Evolutionary conservation across 2,113 vertebrate species (phyloP).

Genomic region (Ceyx melanurus): DNA sequence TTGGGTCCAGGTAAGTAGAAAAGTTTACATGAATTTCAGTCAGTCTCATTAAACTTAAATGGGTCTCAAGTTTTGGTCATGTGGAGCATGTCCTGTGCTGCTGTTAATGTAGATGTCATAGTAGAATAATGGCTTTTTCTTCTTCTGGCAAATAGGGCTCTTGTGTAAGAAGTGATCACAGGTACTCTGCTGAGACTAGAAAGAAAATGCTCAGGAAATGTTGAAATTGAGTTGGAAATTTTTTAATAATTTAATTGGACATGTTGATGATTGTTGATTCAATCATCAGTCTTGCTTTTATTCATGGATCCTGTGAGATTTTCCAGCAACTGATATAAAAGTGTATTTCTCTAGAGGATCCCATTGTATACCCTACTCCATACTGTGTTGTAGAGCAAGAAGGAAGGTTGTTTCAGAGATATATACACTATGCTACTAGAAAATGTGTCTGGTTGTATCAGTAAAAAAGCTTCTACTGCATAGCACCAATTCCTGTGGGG

Average conservation of each 20-base stretch:
- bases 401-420: background rate
- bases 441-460: background rate
- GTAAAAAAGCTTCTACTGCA: background rate
- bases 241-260: no score
- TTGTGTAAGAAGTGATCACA: background rate
- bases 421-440: background rate
- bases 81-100: background rate
- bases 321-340: background rate
- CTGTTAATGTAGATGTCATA: background rate
- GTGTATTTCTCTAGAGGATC: background rate
- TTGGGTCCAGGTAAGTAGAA: background rate
- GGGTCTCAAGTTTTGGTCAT: background rate
- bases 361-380: background rate
- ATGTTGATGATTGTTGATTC: background rate
- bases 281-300: background rate
- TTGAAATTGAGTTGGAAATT: background rate
- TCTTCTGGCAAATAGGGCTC: background rate
- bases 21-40: background rate
- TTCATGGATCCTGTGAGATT: background rate
- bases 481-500: background rate
- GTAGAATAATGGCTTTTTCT: background rate
- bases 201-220: background rate
- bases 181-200: background rate
- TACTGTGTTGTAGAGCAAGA: background rate
- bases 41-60: background rate